Conservation (phyloP, 2,888 invertebrate genomes). For the Hanleya hanleyi region DNA sequence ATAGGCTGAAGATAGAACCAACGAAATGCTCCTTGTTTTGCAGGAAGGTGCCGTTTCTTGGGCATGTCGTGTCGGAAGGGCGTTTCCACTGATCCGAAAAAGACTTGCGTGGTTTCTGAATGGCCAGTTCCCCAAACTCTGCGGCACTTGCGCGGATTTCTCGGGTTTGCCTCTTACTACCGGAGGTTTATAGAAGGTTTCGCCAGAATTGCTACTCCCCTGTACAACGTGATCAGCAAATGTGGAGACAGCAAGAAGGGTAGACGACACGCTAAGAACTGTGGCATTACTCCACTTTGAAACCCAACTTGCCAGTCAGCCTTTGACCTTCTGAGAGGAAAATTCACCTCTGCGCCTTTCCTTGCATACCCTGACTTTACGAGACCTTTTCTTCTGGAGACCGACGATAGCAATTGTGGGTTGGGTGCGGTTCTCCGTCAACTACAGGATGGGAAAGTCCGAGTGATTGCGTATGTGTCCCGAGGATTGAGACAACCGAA, state of each 20-base stretch:
- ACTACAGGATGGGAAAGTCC: slow-evolving; percentile 19
- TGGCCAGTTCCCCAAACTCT: not conserved
- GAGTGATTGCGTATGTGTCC: slow-evolving; percentile 33
- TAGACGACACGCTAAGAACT: not conserved
- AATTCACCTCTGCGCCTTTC: slow-evolving; percentile 27
- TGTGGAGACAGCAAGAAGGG: not conserved
- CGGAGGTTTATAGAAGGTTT: not conserved
- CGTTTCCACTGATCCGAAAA: not conserved
- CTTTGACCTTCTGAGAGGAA: slow-evolving; percentile 27
- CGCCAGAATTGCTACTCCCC: not conserved
- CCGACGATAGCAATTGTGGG: slow-evolving; percentile 22
- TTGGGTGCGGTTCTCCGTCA: slow-evolving; percentile 33
- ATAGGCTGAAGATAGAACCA: not conserved
- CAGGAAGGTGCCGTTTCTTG: not conserved
- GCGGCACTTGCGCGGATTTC: not conserved
- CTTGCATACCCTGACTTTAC: slow-evolving; percentile 33
- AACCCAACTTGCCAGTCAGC: slow-evolving; percentile 24
- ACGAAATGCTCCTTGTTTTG: not conserved
- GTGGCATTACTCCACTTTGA: slow-evolving; percentile 12
- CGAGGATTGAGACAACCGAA: slow-evolving; percentile 24
- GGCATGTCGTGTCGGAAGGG: not conserved
- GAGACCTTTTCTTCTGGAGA: slow-evolving; percentile 15
- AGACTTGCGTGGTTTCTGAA: not conserved
- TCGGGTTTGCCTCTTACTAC: not conserved
- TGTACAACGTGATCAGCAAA: not conserved